These are phyloP conservation scores for Glaucomys volans DNA, from an alignment of 2,113 vertebrate species.

Conservation along the genomic window DNA sequence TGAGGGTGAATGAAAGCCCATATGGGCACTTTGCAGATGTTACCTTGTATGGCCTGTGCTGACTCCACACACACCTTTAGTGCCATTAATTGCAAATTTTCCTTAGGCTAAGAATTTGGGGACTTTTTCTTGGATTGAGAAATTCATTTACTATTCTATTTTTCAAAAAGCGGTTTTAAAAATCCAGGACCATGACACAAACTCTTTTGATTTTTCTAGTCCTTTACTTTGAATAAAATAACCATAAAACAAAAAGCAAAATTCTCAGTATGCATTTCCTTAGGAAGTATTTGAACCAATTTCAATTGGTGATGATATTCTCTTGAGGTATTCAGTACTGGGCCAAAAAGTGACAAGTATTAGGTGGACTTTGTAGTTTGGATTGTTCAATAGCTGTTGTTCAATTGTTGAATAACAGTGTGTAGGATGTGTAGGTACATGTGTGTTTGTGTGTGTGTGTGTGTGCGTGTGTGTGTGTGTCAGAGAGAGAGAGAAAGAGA, in stretches of 20 bases:
- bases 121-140: conserved; percentile 7
- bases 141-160: conserved; percentile 6
- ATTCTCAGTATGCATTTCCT: neutral
- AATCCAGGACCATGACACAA: neutral
- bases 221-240: conserved; percentile 20
- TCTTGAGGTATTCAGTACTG: conserved; percentile 46
- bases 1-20: neutral
- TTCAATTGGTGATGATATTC: conserved; percentile 2
- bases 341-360: conserved; percentile 57
- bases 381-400: neutral
- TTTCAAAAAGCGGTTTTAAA: conserved; percentile 53
- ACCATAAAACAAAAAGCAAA: neutral
- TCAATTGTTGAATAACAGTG: neutral
- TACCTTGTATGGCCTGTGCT: neutral
- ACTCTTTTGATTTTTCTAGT: neutral
- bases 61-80: neutral
- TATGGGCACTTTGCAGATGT: neutral
- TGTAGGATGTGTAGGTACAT: neutral
- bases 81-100: neutral
- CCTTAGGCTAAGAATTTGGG: conserved; percentile 8
- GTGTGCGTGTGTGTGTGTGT: too few species aligned
- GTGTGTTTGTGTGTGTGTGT: neutral
- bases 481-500: neutral
- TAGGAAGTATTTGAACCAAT: neutral
- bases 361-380: neutral